Conservation (phyloP, 2,797 vertebrate genomes). For the Macropus fuliginosus region DNA sequence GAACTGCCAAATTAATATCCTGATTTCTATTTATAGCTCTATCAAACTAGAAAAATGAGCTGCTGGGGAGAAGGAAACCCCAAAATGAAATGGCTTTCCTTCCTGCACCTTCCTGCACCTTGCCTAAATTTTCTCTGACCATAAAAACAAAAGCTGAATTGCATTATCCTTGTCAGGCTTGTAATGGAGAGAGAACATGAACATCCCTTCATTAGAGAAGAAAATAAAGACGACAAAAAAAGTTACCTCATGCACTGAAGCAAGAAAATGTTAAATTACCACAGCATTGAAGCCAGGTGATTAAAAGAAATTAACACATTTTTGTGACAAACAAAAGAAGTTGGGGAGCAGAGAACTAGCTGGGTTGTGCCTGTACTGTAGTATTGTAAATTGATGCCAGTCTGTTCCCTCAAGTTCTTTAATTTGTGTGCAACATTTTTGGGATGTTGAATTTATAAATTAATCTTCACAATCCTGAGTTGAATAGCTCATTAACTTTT, state of each 20-base stretch:
- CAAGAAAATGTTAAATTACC: slow-evolving; percentile 61
- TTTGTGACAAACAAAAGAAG: slow-evolving; percentile 54
- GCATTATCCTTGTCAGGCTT: slow-evolving; percentile 51
- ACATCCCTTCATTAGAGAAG: slow-evolving; percentile 48
- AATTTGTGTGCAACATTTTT: slow-evolving; percentile 58
- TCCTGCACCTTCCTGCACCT: slow-evolving; percentile 8
- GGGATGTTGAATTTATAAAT: slow-evolving; percentile 46
- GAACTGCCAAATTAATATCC: neutral
- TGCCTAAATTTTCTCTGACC: slow-evolving; percentile 27
- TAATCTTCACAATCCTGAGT: neutral
- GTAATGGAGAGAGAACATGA: slow-evolving; percentile 27
- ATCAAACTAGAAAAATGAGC: neutral
- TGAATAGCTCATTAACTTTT: slow-evolving; percentile 59
- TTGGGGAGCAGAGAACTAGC: slow-evolving; percentile 45
- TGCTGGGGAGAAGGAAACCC: neutral
- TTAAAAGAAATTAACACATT: slow-evolving; percentile 70
- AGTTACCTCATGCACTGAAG: slow-evolving; percentile 26
- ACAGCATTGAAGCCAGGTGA: slow-evolving; percentile 71
- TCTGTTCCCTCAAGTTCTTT: slow-evolving; percentile 4
- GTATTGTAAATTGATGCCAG: slow-evolving; percentile 54
- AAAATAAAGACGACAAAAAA: slow-evolving; percentile 44
- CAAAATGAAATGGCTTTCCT: neutral
- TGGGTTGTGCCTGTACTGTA: slow-evolving; percentile 5
- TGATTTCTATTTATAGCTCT: neutral
- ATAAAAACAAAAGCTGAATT: slow-evolving; percentile 53